Percentiles rank a stretch among this genome's conserved stretches.
These are phyloP conservation scores for Chaenodraco wilsoni DNA, from an alignment of 2,797 vertebrate genomes.

Conservation along the genomic window DNA sequence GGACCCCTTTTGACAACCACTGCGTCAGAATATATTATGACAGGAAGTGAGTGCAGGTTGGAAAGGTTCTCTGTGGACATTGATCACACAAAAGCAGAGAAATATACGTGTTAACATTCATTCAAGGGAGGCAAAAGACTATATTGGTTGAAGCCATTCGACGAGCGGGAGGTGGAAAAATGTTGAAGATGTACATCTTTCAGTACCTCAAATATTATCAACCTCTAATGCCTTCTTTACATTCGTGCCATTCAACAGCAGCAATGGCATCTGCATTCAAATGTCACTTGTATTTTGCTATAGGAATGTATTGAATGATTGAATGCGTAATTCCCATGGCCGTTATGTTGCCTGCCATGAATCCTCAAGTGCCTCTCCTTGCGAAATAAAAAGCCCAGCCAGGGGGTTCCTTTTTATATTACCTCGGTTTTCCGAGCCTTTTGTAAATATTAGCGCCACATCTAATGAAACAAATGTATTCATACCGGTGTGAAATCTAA, in stretches of 20 bases:
- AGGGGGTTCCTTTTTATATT: slow-evolving; percentile 7
- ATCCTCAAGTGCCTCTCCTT: neutral
- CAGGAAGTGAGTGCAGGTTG: slow-evolving; percentile 38
- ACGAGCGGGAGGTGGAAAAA: neutral
- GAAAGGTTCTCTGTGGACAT: slow-evolving; percentile 47
- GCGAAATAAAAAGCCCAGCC: neutral
- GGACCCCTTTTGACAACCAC: slow-evolving; percentile 32
- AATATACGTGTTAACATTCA: slow-evolving; percentile 27
- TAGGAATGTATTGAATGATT: neutral
- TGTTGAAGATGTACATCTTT: neutral
- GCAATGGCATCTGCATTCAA: no score
- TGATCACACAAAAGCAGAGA: slow-evolving; percentile 35
- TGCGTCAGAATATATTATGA: slow-evolving; percentile 45
- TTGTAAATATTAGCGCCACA: slow-evolving; percentile 30
- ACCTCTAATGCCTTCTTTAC: neutral
- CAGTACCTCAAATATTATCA: neutral
- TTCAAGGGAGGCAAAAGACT: slow-evolving; percentile 1
- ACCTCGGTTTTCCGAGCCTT: slow-evolving; percentile 28
- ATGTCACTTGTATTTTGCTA: neutral
- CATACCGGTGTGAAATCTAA: slow-evolving; percentile 49
- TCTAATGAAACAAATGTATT: slow-evolving; percentile 55
- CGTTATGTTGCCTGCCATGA: neutral
- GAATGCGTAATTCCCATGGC: slow-evolving; percentile 1
- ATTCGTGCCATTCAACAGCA: neutral
- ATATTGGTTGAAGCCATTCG: neutral